Evolutionary conservation across 2,113 vertebrate genomes (phyloP).

Genomic region (Athene noctua): DNA sequence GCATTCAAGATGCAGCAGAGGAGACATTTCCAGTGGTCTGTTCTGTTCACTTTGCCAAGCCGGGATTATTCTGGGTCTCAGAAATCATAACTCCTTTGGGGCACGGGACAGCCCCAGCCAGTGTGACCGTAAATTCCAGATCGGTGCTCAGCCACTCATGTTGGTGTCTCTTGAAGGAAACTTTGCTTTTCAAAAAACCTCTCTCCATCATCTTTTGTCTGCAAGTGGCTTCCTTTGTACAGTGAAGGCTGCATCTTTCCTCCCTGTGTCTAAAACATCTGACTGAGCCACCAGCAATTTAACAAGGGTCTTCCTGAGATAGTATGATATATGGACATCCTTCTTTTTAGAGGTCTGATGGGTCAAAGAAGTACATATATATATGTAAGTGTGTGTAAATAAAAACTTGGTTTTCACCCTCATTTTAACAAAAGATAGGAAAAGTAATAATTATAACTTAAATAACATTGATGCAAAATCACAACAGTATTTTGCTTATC

Average conservation of each 20-base stretch:
- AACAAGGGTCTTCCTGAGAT: background rate
- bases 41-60: background rate
- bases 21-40: background rate
- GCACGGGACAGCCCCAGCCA: background rate
- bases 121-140: background rate
- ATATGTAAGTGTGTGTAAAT: background rate
- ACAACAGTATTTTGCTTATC: slow-evolving; percentile 40
- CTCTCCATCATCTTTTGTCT: background rate
- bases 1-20: background rate
- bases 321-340: background rate
- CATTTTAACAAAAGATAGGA: slow-evolving; percentile 3
- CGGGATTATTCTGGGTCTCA: background rate
- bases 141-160: background rate
- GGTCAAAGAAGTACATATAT: background rate
- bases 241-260: background rate
- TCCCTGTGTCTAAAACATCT: background rate
- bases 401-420: background rate
- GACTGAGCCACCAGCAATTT: background rate
- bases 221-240: background rate
- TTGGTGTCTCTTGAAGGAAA: background rate
- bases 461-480: slow-evolving; percentile 18
- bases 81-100: background rate
- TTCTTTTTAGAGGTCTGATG: background rate
- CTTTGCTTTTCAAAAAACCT: background rate
- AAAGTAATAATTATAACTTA: slow-evolving; percentile 29